Evolutionary conservation across 2,888 invertebrate genomes (phyloP).

Genomic region (Scaptomyza polygonia): DNA sequence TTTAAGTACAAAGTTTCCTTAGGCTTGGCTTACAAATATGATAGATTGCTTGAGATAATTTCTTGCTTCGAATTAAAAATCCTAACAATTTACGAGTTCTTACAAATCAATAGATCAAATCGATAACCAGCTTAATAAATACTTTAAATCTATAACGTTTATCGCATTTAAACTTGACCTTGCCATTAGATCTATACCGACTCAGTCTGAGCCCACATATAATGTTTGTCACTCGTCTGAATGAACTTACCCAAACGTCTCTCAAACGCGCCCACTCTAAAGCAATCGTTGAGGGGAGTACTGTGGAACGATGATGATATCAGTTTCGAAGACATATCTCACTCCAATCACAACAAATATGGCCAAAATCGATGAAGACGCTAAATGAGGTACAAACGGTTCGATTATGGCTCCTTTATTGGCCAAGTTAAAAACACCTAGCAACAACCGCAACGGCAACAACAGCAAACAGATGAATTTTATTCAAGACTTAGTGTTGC

Average conservation of each 20-base stretch:
- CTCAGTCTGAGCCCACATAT: not conserved
- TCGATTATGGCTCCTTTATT: conserved; percentile 48
- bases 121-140: no score
- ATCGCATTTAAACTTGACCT: conserved; percentile 32
- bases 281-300: conserved; percentile 79
- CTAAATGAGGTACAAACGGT: conserved; percentile 45
- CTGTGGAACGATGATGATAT: conserved; percentile 83
- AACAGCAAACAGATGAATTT: conserved; percentile 17
- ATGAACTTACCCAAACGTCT: conserved; percentile 86
- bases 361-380: conserved; percentile 65
- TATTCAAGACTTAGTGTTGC: conserved; percentile 43
- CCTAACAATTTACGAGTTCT: no score
- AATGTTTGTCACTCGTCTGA: not conserved
- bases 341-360: conserved; percentile 46
- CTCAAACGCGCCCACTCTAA: conserved; percentile 85
- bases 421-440: conserved; percentile 49
- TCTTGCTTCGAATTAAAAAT: no score
- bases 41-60: no score
- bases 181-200: conserved; percentile 16
- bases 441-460: conserved; percentile 13
- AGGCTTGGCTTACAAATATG: no score
- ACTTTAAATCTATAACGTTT: no score
- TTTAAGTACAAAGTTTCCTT: no score
- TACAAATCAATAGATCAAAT: no score
- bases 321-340: conserved; percentile 81